Percentiles rank a stretch among this genome's conserved stretches.
Evolutionary conservation across 2,797 vertebrate genomes (phyloP).

Genomic region (Graptemys geographica): DNA sequence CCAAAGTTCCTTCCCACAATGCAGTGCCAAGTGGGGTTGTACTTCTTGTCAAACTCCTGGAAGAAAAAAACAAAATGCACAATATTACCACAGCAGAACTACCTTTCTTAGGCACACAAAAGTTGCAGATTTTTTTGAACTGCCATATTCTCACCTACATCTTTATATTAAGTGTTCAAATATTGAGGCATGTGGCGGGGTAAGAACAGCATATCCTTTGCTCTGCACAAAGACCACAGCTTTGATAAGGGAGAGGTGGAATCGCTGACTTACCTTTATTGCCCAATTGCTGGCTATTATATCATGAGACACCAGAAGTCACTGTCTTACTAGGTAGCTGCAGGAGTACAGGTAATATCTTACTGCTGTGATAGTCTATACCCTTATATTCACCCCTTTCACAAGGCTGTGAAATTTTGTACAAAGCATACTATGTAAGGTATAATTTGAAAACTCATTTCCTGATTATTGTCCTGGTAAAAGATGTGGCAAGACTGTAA

Average conservation of each 20-base stretch:
- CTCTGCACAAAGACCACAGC: slow-evolving; percentile 15
- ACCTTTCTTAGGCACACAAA: not conserved
- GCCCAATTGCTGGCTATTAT: slow-evolving; percentile 43
- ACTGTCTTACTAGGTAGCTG: not conserved
- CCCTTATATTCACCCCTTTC: not conserved
- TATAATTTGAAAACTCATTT: no score
- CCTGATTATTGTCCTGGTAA: not conserved
- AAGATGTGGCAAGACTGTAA: not conserved
- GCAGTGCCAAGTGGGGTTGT: slow-evolving; percentile 98
- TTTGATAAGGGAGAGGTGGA: not conserved
- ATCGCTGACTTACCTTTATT: slow-evolving; percentile 11
- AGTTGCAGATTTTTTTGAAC: no score
- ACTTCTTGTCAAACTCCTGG: slow-evolving; percentile 98
- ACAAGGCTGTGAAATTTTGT: not conserved
- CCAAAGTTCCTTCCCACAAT: slow-evolving; percentile 98
- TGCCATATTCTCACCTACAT: not conserved
- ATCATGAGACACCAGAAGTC: not conserved
- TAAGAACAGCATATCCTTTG: slow-evolving; percentile 49
- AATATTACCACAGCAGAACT: not conserved
- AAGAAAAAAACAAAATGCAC: slow-evolving; percentile 34
- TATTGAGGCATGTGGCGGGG: not conserved
- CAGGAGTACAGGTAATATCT: slow-evolving; percentile 4
- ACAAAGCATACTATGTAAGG: not conserved
- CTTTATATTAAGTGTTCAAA: not conserved
- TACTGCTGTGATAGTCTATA: not conserved